Conservation (phyloP, 2,113 vertebrate species). For the Lasiurus cinereus region DNA sequence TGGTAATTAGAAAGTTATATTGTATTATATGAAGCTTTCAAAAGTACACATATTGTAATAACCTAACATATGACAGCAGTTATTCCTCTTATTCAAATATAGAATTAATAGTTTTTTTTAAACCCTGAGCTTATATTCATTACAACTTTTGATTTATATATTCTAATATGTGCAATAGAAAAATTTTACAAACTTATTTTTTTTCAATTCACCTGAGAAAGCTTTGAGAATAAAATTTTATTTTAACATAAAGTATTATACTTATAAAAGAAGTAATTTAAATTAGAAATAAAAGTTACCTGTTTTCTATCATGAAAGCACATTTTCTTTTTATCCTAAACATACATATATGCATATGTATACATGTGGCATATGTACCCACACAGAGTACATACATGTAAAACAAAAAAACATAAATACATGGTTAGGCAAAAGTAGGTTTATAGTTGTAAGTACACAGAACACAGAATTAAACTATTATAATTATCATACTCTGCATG, state of each 20-base stretch:
- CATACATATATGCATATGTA: not conserved
- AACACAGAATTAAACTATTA: not conserved
- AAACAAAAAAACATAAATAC: not conserved
- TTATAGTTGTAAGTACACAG: not conserved
- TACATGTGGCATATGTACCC: not conserved
- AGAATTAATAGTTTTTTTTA: slow-evolving; percentile 21
- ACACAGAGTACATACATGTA: not conserved
- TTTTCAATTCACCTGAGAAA: slow-evolving; percentile 43
- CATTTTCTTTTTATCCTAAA: not conserved
- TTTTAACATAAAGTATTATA: slow-evolving; percentile 48
- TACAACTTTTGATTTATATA: slow-evolving; percentile 13
- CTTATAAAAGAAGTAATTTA: slow-evolving; percentile 47
- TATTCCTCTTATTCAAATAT: slow-evolving; percentile 65
- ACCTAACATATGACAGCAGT: not conserved
- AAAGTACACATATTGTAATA: slow-evolving; percentile 45
- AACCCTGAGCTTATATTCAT: not conserved
- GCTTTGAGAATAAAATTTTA: slow-evolving; percentile 6
- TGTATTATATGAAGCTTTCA: slow-evolving; percentile 68
- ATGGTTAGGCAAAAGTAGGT: not conserved
- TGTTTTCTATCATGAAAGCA: not conserved
- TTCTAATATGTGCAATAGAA: slow-evolving; percentile 27
- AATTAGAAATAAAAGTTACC: not conserved
- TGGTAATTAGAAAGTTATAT: slow-evolving; percentile 63
- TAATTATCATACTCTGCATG: too few relatives aligned
- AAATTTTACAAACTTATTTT: slow-evolving; percentile 46